Evolutionary conservation across 2,888 invertebrate species (phyloP), one percentile per base, ranked within the genome.

Genomic region (Limnephilus marmoratus): DNA sequence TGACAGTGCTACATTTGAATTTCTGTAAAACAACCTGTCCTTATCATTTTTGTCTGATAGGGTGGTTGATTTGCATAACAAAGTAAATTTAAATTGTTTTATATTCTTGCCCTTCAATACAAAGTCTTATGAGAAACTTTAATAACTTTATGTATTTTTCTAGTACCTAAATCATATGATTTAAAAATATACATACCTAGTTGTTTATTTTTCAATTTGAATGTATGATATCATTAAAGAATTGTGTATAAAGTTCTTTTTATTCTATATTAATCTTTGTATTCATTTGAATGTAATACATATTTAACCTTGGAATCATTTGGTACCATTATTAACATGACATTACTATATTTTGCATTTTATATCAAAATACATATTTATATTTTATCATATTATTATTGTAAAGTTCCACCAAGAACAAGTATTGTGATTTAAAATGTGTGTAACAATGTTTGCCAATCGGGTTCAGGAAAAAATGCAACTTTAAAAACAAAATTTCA

Each of bases 351-450:
- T 83, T 37, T n/a, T 41, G 13, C 37, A 34, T 13, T 83, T 31
- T 37, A 68, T 49, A 49, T 49, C 49, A 13, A 49, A 49, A 49
- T 49, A 45, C 45, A 68, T 68, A 68, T 68, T 68, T 68, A 68
- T 68, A 68, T 68, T 68, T 68, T n/a, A 68, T 68, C 24, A 68
- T 68, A 68, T 68, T 68, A 68, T 68, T n/a, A 68, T n/a, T 68
- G 68, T 68, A 68, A 83, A 83, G 83, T 83, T 83, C 83, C 88
- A 34, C 68, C 81, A 95, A 96, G 96, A 68, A 68, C 68, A 68
- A 68, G 24, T 68, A n/a, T 68, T 68, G 24, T 68, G 68, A 24
- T 68, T 68, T 53, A 18, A 53, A 68, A 9, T 68, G 68, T 68
- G 24, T 68, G 68, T 68, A 68, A 68, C 24, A 68, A 9, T 68